Percentiles rank a stretch among this genome's conserved stretches.
Evolutionary conservation across 35 echinoderm and acorn worm species (phyloP).

Genomic region (Amphiura filiformis): DNA sequence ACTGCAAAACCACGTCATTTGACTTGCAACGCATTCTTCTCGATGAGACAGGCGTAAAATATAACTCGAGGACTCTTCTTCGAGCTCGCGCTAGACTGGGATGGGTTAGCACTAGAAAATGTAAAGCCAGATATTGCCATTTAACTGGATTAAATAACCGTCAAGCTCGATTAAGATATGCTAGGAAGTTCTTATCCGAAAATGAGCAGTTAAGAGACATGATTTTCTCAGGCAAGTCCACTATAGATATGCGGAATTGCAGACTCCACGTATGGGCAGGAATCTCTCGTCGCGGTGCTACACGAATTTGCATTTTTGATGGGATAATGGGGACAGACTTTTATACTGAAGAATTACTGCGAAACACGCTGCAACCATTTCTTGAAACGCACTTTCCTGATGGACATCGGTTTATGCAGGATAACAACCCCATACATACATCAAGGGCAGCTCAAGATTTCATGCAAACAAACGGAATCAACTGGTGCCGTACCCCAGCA

Average conservation of each 20-base stretch:
- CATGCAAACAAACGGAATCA: conserved; percentile 29
- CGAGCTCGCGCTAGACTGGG: not conserved
- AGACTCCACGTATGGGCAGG: conserved; percentile 43
- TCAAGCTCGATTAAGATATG: not conserved
- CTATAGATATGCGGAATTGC: conserved; percentile 37
- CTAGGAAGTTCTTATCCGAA: not conserved
- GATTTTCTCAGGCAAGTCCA: conserved; percentile 57
- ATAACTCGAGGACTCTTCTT: not conserved
- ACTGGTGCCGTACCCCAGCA: conserved; percentile 44
- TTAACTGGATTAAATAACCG: conserved; percentile 15
- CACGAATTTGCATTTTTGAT: conserved; percentile 19
- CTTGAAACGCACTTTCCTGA: not conserved
- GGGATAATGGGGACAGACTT: conserved; percentile 33
- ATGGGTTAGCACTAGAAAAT: conserved; percentile 46
- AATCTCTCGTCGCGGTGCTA: conserved; percentile 1
- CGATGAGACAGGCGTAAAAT: not conserved
- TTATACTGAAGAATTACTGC: not conserved
- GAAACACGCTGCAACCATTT: conserved; percentile 37
- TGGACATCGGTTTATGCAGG: conserved; percentile 22
- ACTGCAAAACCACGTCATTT: conserved; percentile 11
- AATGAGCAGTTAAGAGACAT: conserved; percentile 45
- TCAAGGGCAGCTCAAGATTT: not conserved
- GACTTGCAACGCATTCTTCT: conserved; percentile 2
- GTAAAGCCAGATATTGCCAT: conserved; percentile 29
- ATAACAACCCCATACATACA: conserved; percentile 38